These are phyloP conservation scores for Poeciliopsis turneri DNA, from an alignment of 2,797 vertebrate species.

Conservation along the genomic window DNA sequence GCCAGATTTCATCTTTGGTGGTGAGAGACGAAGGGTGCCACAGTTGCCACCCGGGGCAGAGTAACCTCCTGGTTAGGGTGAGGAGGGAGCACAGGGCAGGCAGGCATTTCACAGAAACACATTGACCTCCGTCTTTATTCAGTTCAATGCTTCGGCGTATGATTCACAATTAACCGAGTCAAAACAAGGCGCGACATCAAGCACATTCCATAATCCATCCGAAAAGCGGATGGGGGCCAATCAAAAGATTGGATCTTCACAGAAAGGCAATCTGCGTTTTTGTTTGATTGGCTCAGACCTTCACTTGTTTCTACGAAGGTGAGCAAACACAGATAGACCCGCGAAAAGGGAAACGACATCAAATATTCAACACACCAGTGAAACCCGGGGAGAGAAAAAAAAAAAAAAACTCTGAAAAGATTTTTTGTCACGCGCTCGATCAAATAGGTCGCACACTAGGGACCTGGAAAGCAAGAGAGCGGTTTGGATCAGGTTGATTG, in stretches of 20 bases:
- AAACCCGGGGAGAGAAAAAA: not conserved
- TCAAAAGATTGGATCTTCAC: not conserved
- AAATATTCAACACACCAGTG: conserved; percentile 3
- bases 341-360: not conserved
- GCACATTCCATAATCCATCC: not conserved
- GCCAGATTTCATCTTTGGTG: not conserved
- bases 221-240: not conserved
- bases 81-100: no score
- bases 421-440: not conserved
- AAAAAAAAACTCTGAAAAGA: not conserved
- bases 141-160: not conserved
- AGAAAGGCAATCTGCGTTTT: not conserved
- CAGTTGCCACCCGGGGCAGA: not conserved
- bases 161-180: not conserved
- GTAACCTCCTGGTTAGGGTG: not conserved
- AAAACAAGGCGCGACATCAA: not conserved
- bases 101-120: not conserved
- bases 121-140: not conserved
- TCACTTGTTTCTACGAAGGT: not conserved
- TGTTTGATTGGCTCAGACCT: conserved; percentile 4
- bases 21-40: not conserved
- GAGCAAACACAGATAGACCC: not conserved
- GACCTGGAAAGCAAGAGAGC: not conserved
- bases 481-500: not conserved
- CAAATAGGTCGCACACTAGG: not conserved